These are phyloP conservation scores for Patella caerulea DNA, from an alignment of 2,888 invertebrate species.

Conservation along the genomic window DNA sequence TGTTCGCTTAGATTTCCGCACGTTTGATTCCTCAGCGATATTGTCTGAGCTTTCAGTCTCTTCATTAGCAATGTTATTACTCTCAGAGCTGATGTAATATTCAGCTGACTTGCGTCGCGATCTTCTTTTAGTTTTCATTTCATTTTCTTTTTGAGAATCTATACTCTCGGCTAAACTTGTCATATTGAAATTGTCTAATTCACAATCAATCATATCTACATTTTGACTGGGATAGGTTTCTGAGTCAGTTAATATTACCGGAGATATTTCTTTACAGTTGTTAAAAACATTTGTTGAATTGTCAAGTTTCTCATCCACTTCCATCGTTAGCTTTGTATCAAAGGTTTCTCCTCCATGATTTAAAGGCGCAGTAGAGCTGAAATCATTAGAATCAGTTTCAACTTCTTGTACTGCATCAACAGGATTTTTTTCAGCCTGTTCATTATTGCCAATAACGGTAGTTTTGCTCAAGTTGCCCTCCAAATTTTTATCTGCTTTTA, in stretches of 20 bases:
- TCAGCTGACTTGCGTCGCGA: neutral
- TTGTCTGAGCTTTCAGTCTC: neutral
- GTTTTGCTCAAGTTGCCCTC: neutral
- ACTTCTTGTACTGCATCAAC: neutral
- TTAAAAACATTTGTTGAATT: neutral
- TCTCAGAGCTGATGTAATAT: neutral
- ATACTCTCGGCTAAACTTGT: constrained; percentile 4
- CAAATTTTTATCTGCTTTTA: neutral
- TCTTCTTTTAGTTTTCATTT: neutral
- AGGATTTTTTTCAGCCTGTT: neutral
- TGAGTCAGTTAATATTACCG: neutral
- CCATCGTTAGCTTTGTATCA: neutral
- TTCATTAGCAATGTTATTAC: neutral
- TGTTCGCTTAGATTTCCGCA: neutral
- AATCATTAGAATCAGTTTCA: neutral
- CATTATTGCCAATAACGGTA: neutral
- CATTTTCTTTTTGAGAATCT: neutral
- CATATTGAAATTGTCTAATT: neutral
- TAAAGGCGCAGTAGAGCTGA: too few relatives aligned
- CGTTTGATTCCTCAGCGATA: neutral
- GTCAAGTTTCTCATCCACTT: neutral
- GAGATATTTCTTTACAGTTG: too few relatives aligned
- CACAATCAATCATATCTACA: neutral
- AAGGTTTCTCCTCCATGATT: neutral
- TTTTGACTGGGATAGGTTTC: neutral